These are phyloP conservation scores for Eupithecia vulgata DNA, from an alignment of 2,888 invertebrate genomes.

Conservation along the genomic window DNA sequence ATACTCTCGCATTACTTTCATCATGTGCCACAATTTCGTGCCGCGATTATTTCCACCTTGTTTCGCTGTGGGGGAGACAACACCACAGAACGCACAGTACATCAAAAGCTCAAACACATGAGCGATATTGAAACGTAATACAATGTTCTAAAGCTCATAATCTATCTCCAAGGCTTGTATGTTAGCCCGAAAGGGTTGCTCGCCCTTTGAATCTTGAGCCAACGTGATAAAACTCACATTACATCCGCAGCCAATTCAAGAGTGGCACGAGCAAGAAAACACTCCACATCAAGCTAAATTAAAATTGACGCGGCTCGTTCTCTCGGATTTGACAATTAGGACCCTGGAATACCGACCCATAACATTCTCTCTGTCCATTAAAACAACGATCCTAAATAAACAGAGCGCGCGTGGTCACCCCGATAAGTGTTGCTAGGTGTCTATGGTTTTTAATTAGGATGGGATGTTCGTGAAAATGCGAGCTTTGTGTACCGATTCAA, in stretches of 20 bases:
- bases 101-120: background rate
- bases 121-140: conserved; percentile 10
- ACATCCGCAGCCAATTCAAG: background rate
- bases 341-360: conserved; percentile 59
- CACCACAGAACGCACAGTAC: conserved; percentile 19
- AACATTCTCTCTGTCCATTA: conserved; percentile 75
- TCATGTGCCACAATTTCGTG: conserved; percentile 46
- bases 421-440: conserved; percentile 72
- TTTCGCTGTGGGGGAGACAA: conserved; percentile 42
- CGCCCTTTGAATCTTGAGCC: background rate
- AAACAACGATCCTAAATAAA: conserved; percentile 79
- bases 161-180: background rate
- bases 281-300: conserved; percentile 40
- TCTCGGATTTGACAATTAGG: conserved; percentile 69
- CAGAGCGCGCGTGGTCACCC: conserved; percentile 72
- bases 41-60: conserved; percentile 46
- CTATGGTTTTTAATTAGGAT: conserved; percentile 70
- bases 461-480: conserved; percentile 44
- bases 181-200: conserved; percentile 5
- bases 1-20: conserved; percentile 43
- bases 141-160: conserved; percentile 7
- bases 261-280: conserved; percentile 20
- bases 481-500: conserved; percentile 31
- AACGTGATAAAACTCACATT: conserved; percentile 12
- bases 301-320: conserved; percentile 48